Percentiles rank a stretch among this genome's conserved stretches.
Conservation (phyloP, 1,140 invertebrate species). For the Arion vulgaris region DNA sequence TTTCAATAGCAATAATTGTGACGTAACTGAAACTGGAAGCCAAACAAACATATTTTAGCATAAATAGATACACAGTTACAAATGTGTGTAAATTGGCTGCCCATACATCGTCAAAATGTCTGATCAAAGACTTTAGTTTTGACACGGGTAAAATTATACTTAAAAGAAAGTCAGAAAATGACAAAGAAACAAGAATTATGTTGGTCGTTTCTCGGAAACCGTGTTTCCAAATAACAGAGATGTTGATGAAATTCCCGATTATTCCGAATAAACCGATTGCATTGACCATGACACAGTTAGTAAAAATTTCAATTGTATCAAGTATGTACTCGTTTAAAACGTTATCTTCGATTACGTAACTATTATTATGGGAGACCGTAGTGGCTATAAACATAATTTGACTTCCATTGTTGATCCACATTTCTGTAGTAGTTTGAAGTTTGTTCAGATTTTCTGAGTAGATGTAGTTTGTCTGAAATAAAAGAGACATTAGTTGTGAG, state of each 20-base stretch:
- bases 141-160: background rate
- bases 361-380: too few relatives aligned
- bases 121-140: background rate
- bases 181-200: background rate
- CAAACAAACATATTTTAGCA: background rate
- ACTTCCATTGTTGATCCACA: too few relatives aligned
- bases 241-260: conserved; percentile 17
- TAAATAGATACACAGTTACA: conserved; percentile 17
- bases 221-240: background rate
- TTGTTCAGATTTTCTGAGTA: too few relatives aligned
- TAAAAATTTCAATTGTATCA: background rate
- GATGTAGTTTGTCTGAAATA: too few relatives aligned
- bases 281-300: conserved; percentile 14
- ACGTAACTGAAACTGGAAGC: background rate
- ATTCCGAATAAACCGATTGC: conserved; percentile 10
- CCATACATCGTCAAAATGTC: background rate
- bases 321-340: background rate
- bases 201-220: conserved; percentile 6
- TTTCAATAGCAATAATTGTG: background rate
- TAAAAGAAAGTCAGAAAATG: background rate
- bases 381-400: too few relatives aligned
- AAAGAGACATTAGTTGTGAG: too few relatives aligned
- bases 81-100: background rate
- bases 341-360: too few relatives aligned
- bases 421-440: too few relatives aligned